Evolutionary conservation across 2,888 invertebrate species (phyloP), one percentile per base, ranked within the genome.

Genomic region (Steromphala cineraria): DNA sequence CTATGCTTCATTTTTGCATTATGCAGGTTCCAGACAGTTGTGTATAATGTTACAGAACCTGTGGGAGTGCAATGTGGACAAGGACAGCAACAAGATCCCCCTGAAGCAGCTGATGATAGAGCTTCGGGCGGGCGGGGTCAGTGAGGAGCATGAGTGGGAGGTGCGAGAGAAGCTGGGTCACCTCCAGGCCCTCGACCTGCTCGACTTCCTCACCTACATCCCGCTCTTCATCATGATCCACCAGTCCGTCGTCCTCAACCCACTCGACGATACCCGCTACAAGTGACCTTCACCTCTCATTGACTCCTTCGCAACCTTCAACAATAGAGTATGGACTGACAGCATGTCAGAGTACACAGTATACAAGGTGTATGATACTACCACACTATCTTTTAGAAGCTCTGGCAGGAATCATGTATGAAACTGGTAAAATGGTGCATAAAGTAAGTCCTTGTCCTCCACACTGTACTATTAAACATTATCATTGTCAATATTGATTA

Each of bases 201-300:
- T 93, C 21, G 93, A 93, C 84, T 93, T 93, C 84, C 88, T 93
- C 67, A 90, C 91, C 36, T 93, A 93, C 84, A 88, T 92, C 36
- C 93, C 93, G 0, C 84, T 93, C 24, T 93, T 93, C 84, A 90
- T 93, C 52, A 90, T 92, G 90, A 91, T 93, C 52, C 93, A 93
- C 79, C 85, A 90, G 79, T 88, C 91, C 10, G 91, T 93, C 0
- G 89, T 93, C 13, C 81, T 84, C 28, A 92, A 93, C 85, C 93
- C 93, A 5, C 84, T 93, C 40, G 90, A 89, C 82, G 89, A 89
- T 79, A 81, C 84, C 2, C 78, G 90, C 52, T 82, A 85, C 7
- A 89, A 89, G 74, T 92, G 82, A 86, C 10, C 19, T 21, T 56
- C 19, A 56, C 56, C 19, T 40, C 40, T 10, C 67, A n/a, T 36